These are phyloP conservation scores for Austrofundulus limnaeus DNA, from an alignment of 2,113 vertebrate species.

Conservation along the genomic window DNA sequence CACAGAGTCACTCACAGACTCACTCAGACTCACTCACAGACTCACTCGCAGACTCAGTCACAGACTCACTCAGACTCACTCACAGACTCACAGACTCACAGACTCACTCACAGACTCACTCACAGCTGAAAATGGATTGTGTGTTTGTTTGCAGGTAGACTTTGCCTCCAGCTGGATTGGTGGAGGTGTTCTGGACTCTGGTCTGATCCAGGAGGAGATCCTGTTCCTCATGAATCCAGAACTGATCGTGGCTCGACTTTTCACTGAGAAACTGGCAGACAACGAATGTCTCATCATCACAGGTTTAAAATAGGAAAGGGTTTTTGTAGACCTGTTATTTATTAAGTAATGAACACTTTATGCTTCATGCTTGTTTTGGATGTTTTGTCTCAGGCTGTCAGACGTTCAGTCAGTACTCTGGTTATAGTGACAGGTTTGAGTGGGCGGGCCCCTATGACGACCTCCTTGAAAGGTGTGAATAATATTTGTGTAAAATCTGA, in stretches of 20 bases:
- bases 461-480: conserved; percentile 19
- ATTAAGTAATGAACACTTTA: too few species aligned
- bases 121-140: not conserved
- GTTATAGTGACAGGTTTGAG: conserved; percentile 61
- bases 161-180: conserved; percentile 71
- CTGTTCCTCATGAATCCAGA: conserved; percentile 77
- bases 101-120: not conserved
- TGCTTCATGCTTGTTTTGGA: not conserved
- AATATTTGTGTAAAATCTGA: not conserved
- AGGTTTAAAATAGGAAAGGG: conserved; percentile 39
- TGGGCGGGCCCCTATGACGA: conserved; percentile 47
- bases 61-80: not conserved
- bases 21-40: not conserved
- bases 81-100: not conserved
- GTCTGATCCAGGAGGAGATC: conserved; percentile 80
- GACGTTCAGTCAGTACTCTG: conserved; percentile 61
- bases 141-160: conserved; percentile 69
- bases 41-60: accelerated
- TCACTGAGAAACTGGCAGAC: conserved; percentile 69
- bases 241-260: conserved; percentile 77
- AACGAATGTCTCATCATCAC: conserved; percentile 73
- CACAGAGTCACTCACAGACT: not conserved
- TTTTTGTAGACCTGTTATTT: too few species aligned
- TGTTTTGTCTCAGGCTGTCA: conserved; percentile 62
- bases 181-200: conserved; percentile 71